Percentiles rank a stretch among this genome's conserved stretches.
These are phyloP conservation scores for Cebidichthys violaceus DNA, from an alignment of 2,113 vertebrate species.

Conservation along the genomic window DNA sequence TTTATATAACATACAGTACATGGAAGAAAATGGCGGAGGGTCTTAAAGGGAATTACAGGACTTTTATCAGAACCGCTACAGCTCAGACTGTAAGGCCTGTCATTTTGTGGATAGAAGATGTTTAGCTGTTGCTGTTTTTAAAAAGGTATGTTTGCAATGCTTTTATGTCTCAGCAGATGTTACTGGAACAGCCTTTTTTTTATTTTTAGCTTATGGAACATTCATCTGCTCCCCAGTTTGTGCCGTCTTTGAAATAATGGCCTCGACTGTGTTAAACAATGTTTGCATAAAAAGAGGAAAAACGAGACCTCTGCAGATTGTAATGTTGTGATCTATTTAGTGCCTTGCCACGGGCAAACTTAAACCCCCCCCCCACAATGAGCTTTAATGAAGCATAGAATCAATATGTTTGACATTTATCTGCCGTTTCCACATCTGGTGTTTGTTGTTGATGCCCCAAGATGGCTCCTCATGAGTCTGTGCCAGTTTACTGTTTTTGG, in stretches of 20 bases:
- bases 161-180: slow-evolving; percentile 8
- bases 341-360: slow-evolving; percentile 58
- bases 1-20: too few species aligned
- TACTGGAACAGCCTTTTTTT: slow-evolving; percentile 9
- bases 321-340: slow-evolving; percentile 50
- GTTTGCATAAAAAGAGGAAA: slow-evolving; percentile 58
- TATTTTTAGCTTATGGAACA: slow-evolving; percentile 27
- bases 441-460: slow-evolving; percentile 76
- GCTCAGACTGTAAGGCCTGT: neutral
- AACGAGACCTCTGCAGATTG: slow-evolving; percentile 47
- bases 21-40: neutral
- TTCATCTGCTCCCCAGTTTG: slow-evolving; percentile 36
- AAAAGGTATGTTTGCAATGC: slow-evolving; percentile 15
- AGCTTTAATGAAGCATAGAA: slow-evolving; percentile 72
- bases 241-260: slow-evolving; percentile 44
- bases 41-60: neutral
- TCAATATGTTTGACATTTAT: slow-evolving; percentile 76
- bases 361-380: slow-evolving; percentile 47
- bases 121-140: slow-evolving; percentile 34
- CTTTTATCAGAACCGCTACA: slow-evolving; percentile 4
- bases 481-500: slow-evolving; percentile 66
- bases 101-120: slow-evolving; percentile 21
- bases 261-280: slow-evolving; percentile 57
- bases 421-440: slow-evolving; percentile 75
- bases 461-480: slow-evolving; percentile 70